A percentile compares a stretch with the other conserved stretches of the same genome.
phyloP scores from a whole-genome alignment of 2,888 invertebrate species.

The Sipha maydis region DNA sequence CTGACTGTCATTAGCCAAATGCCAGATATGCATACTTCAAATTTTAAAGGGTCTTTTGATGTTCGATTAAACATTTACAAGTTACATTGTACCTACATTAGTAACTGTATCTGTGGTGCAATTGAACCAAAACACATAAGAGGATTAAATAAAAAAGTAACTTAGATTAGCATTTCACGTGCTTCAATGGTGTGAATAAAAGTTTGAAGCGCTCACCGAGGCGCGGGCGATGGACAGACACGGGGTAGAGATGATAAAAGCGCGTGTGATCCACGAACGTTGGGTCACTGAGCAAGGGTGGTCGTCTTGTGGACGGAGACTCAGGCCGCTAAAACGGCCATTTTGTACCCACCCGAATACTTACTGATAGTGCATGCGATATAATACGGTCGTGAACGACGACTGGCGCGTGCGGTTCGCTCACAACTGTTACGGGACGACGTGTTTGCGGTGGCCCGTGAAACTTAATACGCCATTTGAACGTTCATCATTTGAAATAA shows the following conservation, averaged over 20 bases:
- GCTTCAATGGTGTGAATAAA: not conserved
- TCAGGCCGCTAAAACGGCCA: slow-evolving; percentile 32
- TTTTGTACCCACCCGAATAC: slow-evolving; percentile 35
- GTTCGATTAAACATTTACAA: not conserved
- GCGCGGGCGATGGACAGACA: not conserved
- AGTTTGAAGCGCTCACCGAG: not conserved
- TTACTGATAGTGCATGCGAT: slow-evolving; percentile 36
- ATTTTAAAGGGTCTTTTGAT: too few relatives aligned
- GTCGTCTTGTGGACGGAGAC: not conserved
- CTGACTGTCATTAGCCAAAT: not conserved
- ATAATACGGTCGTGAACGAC: slow-evolving; percentile 13
- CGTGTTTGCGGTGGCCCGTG: slow-evolving; percentile 40
- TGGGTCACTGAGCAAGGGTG: not conserved
- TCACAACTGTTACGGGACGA: slow-evolving; percentile 18
- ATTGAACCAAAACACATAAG: not conserved
- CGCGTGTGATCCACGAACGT: slow-evolving; percentile 3
- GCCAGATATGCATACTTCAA: not conserved
- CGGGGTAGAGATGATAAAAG: slow-evolving; percentile 2
- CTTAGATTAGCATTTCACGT: not conserved
- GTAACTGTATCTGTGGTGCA: not conserved
- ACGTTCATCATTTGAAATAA: slow-evolving; percentile 52
- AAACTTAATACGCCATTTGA: slow-evolving; percentile 56
- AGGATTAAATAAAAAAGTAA: not conserved
- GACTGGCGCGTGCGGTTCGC: slow-evolving; percentile 2
- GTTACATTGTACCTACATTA: not conserved